Conservation (phyloP, 2,113 vertebrate genomes). For the Anguilla rostrata region DNA sequence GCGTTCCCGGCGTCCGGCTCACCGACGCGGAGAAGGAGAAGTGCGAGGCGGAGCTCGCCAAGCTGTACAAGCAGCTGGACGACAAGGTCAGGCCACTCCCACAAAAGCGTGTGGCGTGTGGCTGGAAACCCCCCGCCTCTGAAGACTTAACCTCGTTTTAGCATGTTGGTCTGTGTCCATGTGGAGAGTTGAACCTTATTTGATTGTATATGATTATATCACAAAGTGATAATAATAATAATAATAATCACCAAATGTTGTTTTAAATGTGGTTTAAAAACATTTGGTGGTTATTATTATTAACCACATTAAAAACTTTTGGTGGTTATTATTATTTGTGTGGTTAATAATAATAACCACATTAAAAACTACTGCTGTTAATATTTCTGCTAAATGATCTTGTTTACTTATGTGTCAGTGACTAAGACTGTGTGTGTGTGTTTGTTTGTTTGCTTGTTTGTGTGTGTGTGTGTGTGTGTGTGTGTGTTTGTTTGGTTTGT, state of each 20-base stretch:
- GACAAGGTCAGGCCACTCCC: conserved; percentile 77
- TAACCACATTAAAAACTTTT: no score
- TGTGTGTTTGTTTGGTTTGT: no score
- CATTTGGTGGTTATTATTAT: no score
- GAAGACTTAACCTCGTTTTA: neutral
- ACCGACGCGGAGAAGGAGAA: conserved; percentile 91
- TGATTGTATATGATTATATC: no score
- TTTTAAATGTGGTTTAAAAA: no score
- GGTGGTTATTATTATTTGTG: no score
- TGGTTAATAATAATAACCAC: no score
- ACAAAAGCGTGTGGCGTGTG: neutral
- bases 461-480: no score
- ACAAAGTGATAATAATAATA: no score
- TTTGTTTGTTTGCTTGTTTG: neutral
- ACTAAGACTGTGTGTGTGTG: neutral
- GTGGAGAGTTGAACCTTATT: neutral
- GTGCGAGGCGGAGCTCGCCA: conserved; percentile 89
- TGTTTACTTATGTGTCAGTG: neutral
- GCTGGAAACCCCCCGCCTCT: neutral
- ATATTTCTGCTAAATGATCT: no score
- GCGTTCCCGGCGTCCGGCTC: conserved; percentile 81
- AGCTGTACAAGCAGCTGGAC: conserved; percentile 92
- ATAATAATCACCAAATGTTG: no score
- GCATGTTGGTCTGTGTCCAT: neutral
- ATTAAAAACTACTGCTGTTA: no score